phyloP scores from a whole-genome alignment of 2,113 vertebrate species.

The Kobus ellipsiprymnus region DNA sequence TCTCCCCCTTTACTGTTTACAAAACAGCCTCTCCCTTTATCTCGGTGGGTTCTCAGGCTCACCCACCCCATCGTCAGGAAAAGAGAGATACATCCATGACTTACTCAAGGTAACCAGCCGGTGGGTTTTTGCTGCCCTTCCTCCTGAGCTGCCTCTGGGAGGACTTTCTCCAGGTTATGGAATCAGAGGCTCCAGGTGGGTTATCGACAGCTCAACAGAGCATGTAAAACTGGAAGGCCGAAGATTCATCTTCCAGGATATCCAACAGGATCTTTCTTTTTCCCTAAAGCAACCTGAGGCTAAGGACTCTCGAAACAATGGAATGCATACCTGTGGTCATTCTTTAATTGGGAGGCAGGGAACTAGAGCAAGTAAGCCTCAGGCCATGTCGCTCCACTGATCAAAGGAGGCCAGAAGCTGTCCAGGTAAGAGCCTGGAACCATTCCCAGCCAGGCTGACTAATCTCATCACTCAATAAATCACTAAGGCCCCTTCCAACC shows the following conservation, averaged over 20 bases:
- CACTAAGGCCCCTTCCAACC: neutral
- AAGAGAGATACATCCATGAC: neutral
- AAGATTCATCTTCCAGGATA: neutral
- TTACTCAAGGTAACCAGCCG: neutral
- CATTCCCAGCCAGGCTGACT: fast-evolving
- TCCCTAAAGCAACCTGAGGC: neutral
- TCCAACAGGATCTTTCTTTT: neutral
- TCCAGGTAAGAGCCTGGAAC: neutral
- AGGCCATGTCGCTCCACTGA: fast-evolving
- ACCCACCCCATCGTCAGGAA: neutral
- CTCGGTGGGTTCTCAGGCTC: neutral
- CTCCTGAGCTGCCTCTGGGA: neutral
- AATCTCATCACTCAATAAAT: neutral
- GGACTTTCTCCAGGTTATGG: neutral
- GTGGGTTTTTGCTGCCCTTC: neutral
- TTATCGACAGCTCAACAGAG: fast-evolving
- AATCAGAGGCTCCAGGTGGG: neutral
- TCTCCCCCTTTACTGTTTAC: neutral
- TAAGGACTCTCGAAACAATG: neutral
- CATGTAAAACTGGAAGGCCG: neutral
- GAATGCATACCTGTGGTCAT: neutral
- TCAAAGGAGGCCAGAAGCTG: neutral
- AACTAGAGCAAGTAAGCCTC: neutral
- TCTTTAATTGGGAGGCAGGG: neutral
- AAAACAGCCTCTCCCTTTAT: neutral